phyloP scores from a whole-genome alignment of 2,113 vertebrate genomes.

The Todiramphus chloris region DNA sequence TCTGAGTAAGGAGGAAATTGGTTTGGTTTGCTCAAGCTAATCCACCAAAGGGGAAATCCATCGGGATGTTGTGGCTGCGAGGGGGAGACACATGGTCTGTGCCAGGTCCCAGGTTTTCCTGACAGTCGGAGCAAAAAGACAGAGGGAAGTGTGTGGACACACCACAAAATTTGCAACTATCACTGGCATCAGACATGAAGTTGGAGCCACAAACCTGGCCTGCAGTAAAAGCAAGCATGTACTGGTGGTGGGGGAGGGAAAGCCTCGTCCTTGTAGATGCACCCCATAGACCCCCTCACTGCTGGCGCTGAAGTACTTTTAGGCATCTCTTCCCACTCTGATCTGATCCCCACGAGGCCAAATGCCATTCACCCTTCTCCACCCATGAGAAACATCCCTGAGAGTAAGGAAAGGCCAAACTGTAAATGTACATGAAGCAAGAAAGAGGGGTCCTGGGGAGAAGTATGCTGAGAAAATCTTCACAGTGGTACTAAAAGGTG shows the following conservation, averaged over 20 bases:
- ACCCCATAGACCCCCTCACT: not conserved
- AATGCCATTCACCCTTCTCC: not conserved
- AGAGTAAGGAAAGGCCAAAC: not conserved
- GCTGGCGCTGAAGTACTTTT: not conserved
- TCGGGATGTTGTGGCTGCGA: not conserved
- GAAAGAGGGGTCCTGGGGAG: not conserved
- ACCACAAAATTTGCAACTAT: not conserved
- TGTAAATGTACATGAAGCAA: not conserved
- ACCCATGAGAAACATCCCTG: not conserved
- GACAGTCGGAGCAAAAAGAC: not conserved
- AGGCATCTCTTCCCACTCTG: not conserved
- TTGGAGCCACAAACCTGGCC: not conserved
- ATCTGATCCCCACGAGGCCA: not conserved
- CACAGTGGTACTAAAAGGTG: fast-evolving
- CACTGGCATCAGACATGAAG: fast-evolving
- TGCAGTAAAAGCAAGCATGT: not conserved
- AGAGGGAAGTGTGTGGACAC: not conserved
- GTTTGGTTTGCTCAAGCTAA: not conserved
- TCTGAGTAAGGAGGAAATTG: not conserved
- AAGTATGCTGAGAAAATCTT: not conserved
- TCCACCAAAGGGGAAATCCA: not conserved
- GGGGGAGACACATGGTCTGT: not conserved
- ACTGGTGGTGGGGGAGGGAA: not conserved
- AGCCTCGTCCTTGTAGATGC: not conserved
- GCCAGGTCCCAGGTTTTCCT: not conserved